Base-by-base conservation (phyloP, 2,113 vertebrate genomes). In the Gallinago paraguaiae region DNA sequence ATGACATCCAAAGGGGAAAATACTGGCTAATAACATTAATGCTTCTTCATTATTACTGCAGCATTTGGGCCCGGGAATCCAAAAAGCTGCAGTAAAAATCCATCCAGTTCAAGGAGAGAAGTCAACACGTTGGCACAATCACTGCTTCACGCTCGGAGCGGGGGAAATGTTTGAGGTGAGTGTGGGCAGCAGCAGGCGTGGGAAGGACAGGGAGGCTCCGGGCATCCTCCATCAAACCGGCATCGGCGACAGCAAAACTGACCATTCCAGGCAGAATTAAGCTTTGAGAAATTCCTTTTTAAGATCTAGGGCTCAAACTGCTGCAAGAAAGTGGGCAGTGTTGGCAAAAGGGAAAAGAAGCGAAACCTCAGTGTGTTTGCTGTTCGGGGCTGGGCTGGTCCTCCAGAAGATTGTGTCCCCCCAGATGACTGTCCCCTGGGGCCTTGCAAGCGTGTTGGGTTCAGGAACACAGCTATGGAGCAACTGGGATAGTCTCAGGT, bases 41-140 rank as follows among this genome's bases (percentile, higher is more conserved):
- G 65, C n/a, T 83, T 88, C 94, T 86, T 35, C 54, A 85, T 81
- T 95, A 93, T 96, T 92, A 43, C 63, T 88, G 82, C 50, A 63
- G 46, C 79, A 43, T 91, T 94, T 65, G 91, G 90, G 90, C 39
- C 95, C 82, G 43, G 84, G 43, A 88, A 86, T 30, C 78, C 76
- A 75, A 89, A 92, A 82, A 93, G n/a, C 88, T 88, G 82, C 82
- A 89, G 72, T 86, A 53, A 88, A 90, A 97, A 93, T 82, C 71
- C 28, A 39, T 53, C 72, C 82, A 82, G 57, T 72, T 61, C 28
- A 33, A 64, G 90, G 74, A 50, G 56, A 89, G 93, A 71, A 91
- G 80, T 31, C 80, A 84, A 48, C 83, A 86, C 25, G 14, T 45
- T 11, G n/a, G 35, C 43, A 13, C 45, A 13, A 19, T 63, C 37